Evolutionary conservation across 1,140 invertebrate genomes (phyloP), one percentile per base, ranked within the genome.

Genomic region (Tetragonula clypearis): DNA sequence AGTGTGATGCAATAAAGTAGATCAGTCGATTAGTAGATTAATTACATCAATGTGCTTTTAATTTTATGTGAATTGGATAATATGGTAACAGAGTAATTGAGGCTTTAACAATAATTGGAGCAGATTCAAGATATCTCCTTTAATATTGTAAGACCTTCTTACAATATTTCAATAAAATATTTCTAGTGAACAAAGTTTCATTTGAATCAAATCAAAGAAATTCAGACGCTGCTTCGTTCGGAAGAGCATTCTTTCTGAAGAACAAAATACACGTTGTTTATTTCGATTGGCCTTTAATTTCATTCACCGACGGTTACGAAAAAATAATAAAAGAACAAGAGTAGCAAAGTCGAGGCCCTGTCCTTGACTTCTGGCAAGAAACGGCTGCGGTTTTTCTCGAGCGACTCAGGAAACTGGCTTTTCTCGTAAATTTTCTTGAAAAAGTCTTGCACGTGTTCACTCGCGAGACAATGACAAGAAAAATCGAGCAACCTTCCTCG

Each of bases 261-360:
- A 49, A 49, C 6, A 49, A 49, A 62, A n/a, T n/a, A 23, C 3
- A 35, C 35, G 35, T 30, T 4, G 5, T 41, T 9, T 21, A 15
- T 5, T n/a, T 30, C 3, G 30, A 21, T 21, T 19, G 12, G 21
- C 3, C 4, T 49, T 49, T 49, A 8, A 23, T 49, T 41, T 71
- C 14, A 14, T 41, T 23, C 49, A 12, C 9, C 30, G 3, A 35
- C 6, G 30, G 19, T 19, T n/a, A 26, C 26, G 35, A 62, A 72
- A 75, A 79, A 65, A 26, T 2, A n/a, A 30, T 12, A 2, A 53
- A 72, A 19, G 55, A 30, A 30, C 17, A 21, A 56, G 35, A 19
- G n/a, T 30, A 84, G 72, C 89, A 90, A 90, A 90, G 89, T 90
- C 89, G 88, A 88, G 89, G 89, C 60, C 88, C 21, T n/a, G 21